These are phyloP conservation scores for Papilio helenus DNA, from an alignment of 1,140 invertebrate genomes.

Conservation along the genomic window DNA sequence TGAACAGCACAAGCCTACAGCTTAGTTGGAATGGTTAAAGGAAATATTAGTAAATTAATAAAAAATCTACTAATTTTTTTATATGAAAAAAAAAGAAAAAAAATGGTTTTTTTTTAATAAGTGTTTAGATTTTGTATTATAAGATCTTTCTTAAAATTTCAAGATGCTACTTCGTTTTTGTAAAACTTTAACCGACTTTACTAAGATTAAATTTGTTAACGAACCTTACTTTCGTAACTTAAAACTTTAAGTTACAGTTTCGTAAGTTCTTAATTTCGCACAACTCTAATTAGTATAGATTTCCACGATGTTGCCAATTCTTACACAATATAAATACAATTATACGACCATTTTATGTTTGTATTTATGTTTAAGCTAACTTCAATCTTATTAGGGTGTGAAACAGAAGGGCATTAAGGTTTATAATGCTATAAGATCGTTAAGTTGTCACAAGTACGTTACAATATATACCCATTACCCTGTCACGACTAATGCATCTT, in stretches of 20 bases:
- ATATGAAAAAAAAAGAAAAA: too few species aligned
- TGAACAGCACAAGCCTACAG: too few species aligned
- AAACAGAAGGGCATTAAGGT: background rate
- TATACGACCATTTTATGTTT: background rate
- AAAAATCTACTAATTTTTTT: too few species aligned
- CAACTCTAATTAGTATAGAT: background rate
- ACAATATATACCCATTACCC: background rate
- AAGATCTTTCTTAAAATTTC: too few species aligned
- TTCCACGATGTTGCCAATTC: too few species aligned
- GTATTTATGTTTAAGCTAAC: background rate
- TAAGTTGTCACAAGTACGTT: slow-evolving; percentile 10
- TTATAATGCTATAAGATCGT: background rate
- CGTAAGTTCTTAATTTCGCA: background rate
- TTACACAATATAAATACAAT: background rate
- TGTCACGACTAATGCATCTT: slow-evolving; percentile 19
- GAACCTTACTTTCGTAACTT: background rate
- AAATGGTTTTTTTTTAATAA: too few species aligned
- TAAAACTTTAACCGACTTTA: background rate
- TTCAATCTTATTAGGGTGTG: background rate
- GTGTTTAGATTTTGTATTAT: too few species aligned
- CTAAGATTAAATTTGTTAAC: background rate
- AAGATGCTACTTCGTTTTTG: background rate
- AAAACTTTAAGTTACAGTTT: background rate
- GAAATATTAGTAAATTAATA: too few species aligned
- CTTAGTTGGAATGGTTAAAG: too few species aligned